Evolutionary conservation across 2,113 vertebrate genomes (phyloP).

Genomic region (Ornithorhynchus anatinus): DNA sequence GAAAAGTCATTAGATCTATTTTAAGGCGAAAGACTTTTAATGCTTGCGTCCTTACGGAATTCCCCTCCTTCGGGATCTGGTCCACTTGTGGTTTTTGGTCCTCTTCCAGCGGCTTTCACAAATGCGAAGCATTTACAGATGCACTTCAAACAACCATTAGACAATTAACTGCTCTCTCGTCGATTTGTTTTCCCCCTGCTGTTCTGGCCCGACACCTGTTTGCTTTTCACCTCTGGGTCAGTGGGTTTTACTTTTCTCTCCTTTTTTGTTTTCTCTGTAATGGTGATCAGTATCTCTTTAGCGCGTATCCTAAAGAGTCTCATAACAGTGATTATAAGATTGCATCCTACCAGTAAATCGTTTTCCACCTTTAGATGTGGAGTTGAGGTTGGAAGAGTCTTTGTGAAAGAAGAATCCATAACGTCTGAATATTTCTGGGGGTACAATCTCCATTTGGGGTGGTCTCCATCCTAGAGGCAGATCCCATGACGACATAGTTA

Average conservation of each 20-base stretch:
- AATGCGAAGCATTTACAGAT: slow-evolving; percentile 41
- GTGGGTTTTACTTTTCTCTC: background rate
- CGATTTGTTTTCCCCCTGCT: background rate
- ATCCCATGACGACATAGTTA: too few relatives aligned
- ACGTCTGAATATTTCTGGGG: too few relatives aligned
- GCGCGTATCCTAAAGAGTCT: accelerated
- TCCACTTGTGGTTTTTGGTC: slow-evolving; percentile 46
- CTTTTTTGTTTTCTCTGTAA: background rate
- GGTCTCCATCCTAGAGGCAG: too few relatives aligned
- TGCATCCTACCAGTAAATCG: too few relatives aligned
- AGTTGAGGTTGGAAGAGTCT: too few relatives aligned
- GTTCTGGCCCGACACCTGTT: background rate
- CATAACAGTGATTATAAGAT: too few relatives aligned
- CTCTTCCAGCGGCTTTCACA: slow-evolving; percentile 53
- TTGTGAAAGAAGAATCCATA: too few relatives aligned
- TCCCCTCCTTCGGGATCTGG: slow-evolving; percentile 51
- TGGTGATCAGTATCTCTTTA: background rate
- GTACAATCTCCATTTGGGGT: too few relatives aligned
- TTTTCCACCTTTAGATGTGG: too few relatives aligned
- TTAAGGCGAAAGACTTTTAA: slow-evolving; percentile 25
- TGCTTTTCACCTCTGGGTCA: background rate
- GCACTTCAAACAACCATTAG: slow-evolving; percentile 10
- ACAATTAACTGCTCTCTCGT: slow-evolving; percentile 46
- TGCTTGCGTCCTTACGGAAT: slow-evolving; percentile 52
- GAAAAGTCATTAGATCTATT: slow-evolving; percentile 48